phyloP scores from a whole-genome alignment of 2,113 vertebrate species.

The Prietella phreatophila region DNA sequence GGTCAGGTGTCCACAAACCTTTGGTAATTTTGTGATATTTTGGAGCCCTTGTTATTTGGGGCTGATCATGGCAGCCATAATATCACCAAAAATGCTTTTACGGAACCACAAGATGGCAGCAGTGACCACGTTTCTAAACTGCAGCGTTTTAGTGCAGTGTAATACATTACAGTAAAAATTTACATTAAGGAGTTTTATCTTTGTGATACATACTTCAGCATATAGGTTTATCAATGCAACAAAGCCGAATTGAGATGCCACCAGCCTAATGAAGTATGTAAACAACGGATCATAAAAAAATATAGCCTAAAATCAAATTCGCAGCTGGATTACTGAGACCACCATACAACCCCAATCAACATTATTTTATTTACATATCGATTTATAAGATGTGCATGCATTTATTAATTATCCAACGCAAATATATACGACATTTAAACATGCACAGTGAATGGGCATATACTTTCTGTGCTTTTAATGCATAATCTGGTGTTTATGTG shows the following conservation, averaged over 20 bases:
- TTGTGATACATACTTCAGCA: not conserved
- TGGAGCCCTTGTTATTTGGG: not conserved
- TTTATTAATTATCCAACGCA: not conserved
- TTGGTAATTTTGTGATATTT: not conserved
- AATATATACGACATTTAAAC: not conserved
- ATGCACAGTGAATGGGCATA: not conserved
- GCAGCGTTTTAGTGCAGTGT: not conserved
- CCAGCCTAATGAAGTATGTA: not conserved
- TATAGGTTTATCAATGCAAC: not conserved
- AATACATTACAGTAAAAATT: not conserved
- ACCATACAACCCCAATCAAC: not conserved
- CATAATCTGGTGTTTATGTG: not conserved
- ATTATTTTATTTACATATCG: not conserved
- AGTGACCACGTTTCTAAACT: not conserved
- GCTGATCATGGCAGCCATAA: no score
- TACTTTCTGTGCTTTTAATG: not conserved
- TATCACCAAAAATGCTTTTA: not conserved
- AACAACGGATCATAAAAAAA: not conserved
- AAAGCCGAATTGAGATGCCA: not conserved
- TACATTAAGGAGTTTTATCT: not conserved
- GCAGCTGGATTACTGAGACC: no score
- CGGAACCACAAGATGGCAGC: slow-evolving; percentile 19
- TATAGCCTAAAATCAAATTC: not conserved
- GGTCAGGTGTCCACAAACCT: not conserved
- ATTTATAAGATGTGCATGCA: not conserved